phyloP scores from a whole-genome alignment of 2,113 vertebrate species.

The Phalacrocorax pelagicus region DNA sequence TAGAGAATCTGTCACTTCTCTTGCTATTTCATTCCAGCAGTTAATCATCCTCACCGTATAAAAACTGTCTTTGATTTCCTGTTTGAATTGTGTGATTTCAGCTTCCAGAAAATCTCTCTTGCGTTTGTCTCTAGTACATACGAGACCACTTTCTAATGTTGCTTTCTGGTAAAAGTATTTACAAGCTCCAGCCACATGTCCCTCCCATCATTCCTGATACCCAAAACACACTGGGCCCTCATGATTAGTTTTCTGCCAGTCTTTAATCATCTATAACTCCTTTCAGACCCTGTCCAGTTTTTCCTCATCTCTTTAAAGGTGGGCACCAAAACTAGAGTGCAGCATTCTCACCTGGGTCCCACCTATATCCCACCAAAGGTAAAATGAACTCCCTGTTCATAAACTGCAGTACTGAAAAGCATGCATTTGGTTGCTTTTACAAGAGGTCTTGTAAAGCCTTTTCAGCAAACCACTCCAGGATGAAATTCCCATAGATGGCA shows the following conservation, averaged over 20 bases:
- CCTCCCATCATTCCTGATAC: neutral
- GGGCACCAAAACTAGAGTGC: neutral
- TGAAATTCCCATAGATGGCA: neutral
- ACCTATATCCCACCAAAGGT: neutral
- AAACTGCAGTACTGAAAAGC: neutral
- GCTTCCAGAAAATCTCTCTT: neutral
- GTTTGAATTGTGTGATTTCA: neutral
- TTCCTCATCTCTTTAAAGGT: neutral
- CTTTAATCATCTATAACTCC: neutral
- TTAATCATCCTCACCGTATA: neutral
- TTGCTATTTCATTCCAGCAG: neutral
- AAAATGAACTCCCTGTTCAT: neutral
- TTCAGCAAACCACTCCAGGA: neutral
- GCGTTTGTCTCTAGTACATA: neutral
- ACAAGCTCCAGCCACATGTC: neutral
- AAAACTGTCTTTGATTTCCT: neutral
- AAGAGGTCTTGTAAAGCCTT: neutral
- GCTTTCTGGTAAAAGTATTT: neutral
- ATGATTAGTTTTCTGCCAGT: neutral
- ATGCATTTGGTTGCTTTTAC: neutral
- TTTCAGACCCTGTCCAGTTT: neutral
- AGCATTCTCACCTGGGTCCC: neutral
- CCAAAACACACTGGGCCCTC: neutral
- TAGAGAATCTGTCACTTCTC: neutral
- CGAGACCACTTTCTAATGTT: neutral